A percentile compares a stretch with the other conserved stretches of the same genome.
Conservation (phyloP, 2,888 invertebrate species). For the Crematogaster levior region DNA sequence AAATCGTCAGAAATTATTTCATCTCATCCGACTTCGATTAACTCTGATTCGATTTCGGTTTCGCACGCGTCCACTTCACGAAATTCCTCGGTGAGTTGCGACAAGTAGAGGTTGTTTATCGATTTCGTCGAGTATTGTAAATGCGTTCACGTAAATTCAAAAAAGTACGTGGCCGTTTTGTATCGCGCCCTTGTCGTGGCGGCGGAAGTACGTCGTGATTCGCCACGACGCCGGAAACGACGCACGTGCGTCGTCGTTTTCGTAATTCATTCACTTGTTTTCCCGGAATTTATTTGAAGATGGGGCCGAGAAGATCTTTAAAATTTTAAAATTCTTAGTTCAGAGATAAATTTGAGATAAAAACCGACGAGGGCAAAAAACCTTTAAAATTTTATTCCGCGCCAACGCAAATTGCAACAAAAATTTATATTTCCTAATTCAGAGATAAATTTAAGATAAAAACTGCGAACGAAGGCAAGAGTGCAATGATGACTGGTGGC, state of each 20-base stretch:
- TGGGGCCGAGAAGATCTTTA: too few species aligned
- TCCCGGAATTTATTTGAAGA: constrained; percentile 63
- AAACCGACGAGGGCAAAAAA: too few species aligned
- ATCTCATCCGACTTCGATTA: background rate
- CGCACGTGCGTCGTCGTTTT: constrained; percentile 71
- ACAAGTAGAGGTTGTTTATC: constrained; percentile 56
- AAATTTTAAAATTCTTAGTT: too few species aligned
- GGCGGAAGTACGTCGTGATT: constrained; percentile 76
- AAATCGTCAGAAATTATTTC: background rate
- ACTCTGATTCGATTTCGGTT: constrained; percentile 8
- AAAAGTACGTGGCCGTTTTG: constrained; percentile 73
- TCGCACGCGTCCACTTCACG: background rate
- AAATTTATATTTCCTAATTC: too few species aligned
- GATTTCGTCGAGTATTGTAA: constrained; percentile 66
- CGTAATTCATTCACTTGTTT: constrained; percentile 67
- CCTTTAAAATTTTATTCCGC: too few species aligned
- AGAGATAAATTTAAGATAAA: too few species aligned
- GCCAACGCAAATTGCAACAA: too few species aligned
- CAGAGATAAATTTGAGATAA: background rate
- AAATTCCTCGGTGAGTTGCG: constrained; percentile 56
- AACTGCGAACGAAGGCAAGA: background rate
- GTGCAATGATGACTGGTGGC: background rate
- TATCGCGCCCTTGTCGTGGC: constrained; percentile 51
- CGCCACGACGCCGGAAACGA: constrained; percentile 76
- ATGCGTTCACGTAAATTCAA: constrained; percentile 74